phyloP scores from a whole-genome alignment of 2,113 vertebrate species.

The Grammomys surdaster region DNA sequence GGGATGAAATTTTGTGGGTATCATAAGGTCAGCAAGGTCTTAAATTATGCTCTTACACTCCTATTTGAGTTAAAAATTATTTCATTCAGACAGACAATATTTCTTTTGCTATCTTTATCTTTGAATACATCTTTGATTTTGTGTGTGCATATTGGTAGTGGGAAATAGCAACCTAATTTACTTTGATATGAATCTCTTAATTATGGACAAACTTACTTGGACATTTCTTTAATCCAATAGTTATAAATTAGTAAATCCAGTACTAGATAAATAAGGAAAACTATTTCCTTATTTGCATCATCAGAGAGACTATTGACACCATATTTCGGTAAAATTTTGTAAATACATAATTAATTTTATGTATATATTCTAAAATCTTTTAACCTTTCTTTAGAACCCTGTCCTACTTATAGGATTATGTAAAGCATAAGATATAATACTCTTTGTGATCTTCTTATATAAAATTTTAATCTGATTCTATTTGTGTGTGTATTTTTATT shows the following conservation, averaged over 20 bases:
- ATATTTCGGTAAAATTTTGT: background rate
- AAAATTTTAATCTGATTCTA: background rate
- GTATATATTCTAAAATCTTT: background rate
- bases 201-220: background rate
- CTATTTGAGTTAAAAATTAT: background rate
- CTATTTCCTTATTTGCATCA: background rate
- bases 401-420: background rate
- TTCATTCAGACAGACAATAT: background rate
- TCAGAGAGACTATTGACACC: background rate
- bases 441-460: background rate
- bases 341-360: background rate
- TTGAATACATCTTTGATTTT: background rate
- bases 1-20: background rate
- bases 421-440: background rate
- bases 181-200: background rate
- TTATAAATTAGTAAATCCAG: background rate
- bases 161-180: background rate
- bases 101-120: background rate
- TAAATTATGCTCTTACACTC: background rate
- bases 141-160: background rate
- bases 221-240: background rate
- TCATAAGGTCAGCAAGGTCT: background rate
- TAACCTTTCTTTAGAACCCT: background rate
- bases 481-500: background rate
- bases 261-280: background rate